A percentile compares a stretch with the other conserved stretches of the same genome.
Evolutionary conservation across 2,797 vertebrate genomes (phyloP).

Genomic region (Sebastes hopkinsi): DNA sequence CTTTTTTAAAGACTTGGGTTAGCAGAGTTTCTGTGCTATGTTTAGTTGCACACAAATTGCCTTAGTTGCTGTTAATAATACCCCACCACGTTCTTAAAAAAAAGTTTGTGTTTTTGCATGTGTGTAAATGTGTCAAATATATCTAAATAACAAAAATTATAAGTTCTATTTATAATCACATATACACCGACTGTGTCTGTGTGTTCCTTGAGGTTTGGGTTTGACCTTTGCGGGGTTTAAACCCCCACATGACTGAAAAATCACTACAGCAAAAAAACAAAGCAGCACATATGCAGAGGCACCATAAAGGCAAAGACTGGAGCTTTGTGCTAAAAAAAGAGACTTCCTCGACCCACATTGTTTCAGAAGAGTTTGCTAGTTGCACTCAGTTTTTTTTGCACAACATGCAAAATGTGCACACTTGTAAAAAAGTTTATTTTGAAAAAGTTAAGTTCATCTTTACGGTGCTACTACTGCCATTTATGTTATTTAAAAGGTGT

Average conservation of each 20-base stretch:
- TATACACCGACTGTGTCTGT: neutral
- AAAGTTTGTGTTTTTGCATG: neutral
- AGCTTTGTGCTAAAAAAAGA: slow-evolving; percentile 50
- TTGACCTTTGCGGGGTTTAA: slow-evolving; percentile 39
- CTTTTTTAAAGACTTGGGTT: neutral
- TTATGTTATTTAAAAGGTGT: slow-evolving; percentile 35
- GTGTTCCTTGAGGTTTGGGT: slow-evolving; percentile 20
- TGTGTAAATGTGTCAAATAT: neutral
- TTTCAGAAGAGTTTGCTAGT: slow-evolving; percentile 18
- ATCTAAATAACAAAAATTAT: neutral
- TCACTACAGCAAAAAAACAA: slow-evolving; percentile 11
- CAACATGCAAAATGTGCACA: slow-evolving; percentile 27
- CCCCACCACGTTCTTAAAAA: neutral
- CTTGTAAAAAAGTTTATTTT: slow-evolving; percentile 46
- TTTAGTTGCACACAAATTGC: neutral
- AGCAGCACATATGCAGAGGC: neutral
- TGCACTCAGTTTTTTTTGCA: slow-evolving; percentile 5
- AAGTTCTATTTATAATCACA: slow-evolving; percentile 2
- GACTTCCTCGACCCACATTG: slow-evolving; percentile 19
- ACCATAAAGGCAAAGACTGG: slow-evolving; percentile 19
- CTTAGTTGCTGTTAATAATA: neutral
- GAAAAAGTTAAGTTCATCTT: slow-evolving; percentile 30
- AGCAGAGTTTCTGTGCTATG: neutral
- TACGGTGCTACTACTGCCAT: neutral
- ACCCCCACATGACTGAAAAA: slow-evolving; percentile 11